phyloP scores from a whole-genome alignment of 2,888 invertebrate genomes.

The Loripinus fragilis region DNA sequence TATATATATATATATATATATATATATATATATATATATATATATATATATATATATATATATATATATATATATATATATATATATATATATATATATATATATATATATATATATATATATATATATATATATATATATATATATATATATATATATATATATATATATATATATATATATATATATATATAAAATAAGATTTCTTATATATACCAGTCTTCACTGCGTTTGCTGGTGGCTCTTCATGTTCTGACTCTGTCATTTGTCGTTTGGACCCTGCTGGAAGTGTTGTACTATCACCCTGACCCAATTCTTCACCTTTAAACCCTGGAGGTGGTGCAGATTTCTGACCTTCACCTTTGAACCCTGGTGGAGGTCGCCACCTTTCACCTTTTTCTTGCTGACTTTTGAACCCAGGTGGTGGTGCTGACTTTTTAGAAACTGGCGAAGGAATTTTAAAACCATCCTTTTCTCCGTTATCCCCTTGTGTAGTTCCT shows the following conservation, averaged over 20 bases:
- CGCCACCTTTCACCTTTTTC: slow-evolving; percentile 25
- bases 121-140: no score
- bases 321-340: slow-evolving; percentile 66
- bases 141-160: no score
- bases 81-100: no score
- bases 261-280: not conserved
- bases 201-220: slow-evolving; percentile 46
- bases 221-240: slow-evolving; percentile 69
- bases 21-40: no score
- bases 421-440: slow-evolving; percentile 50
- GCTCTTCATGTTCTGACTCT: slow-evolving; percentile 45
- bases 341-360: slow-evolving; percentile 39
- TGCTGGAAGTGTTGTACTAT: not conserved
- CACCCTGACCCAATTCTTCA: slow-evolving; percentile 20
- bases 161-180: no score
- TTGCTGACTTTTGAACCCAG: slow-evolving; percentile 54
- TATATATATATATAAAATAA: no score
- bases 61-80: no score
- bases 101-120: no score
- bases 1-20: no score
- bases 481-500: slow-evolving; percentile 2
- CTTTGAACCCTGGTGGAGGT: slow-evolving; percentile 53
- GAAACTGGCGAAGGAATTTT: slow-evolving; percentile 44
- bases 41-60: no score
- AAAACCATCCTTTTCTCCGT: slow-evolving; percentile 22